A percentile compares a stretch with the other conserved stretches of the same genome.
phyloP scores from a whole-genome alignment of 1,140 invertebrate species.

The Drosophila azteca region DNA sequence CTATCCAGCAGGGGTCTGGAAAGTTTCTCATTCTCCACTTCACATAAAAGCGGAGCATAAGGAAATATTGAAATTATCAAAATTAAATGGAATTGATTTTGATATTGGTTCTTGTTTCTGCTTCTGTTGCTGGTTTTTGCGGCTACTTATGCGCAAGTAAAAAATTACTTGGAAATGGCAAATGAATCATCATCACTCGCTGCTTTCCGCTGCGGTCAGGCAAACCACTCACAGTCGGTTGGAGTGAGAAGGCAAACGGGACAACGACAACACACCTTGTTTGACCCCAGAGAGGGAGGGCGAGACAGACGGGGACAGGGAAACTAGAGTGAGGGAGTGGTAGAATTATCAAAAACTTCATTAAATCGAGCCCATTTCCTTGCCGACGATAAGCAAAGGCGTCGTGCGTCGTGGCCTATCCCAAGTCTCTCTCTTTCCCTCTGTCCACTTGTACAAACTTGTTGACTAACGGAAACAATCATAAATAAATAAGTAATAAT shows the following conservation, averaged over 20 bases:
- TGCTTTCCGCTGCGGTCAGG: conserved; percentile 22
- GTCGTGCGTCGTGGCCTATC: not conserved
- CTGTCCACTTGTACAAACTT: conserved; percentile 21
- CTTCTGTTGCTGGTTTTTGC: not conserved
- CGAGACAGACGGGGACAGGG: too few species aligned
- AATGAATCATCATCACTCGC: conserved; percentile 52
- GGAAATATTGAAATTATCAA: conserved; percentile 17
- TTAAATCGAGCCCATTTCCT: conserved; percentile 73
- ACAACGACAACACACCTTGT: conserved; percentile 55
- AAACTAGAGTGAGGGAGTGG: not conserved
- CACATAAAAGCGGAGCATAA: conserved; percentile 22
- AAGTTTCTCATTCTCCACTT: conserved; percentile 16
- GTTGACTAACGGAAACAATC: conserved; percentile 71
- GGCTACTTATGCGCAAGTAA: conserved; percentile 30
- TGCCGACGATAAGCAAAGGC: conserved; percentile 39
- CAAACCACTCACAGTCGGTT: conserved; percentile 61
- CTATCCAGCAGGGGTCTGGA: conserved; percentile 30
- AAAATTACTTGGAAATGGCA: conserved; percentile 57
- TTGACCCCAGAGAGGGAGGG: not conserved
- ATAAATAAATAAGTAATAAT: conserved; percentile 64
- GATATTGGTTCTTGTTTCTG: too few species aligned
- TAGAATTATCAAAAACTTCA: conserved; percentile 56
- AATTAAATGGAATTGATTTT: conserved; percentile 32
- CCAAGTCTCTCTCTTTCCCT: conserved; percentile 30
- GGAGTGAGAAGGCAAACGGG: not conserved